Evolutionary conservation across 2,888 invertebrate species (phyloP), one percentile per base, ranked within the genome.

Genomic region (Pristionchus fissidentatus): DNA sequence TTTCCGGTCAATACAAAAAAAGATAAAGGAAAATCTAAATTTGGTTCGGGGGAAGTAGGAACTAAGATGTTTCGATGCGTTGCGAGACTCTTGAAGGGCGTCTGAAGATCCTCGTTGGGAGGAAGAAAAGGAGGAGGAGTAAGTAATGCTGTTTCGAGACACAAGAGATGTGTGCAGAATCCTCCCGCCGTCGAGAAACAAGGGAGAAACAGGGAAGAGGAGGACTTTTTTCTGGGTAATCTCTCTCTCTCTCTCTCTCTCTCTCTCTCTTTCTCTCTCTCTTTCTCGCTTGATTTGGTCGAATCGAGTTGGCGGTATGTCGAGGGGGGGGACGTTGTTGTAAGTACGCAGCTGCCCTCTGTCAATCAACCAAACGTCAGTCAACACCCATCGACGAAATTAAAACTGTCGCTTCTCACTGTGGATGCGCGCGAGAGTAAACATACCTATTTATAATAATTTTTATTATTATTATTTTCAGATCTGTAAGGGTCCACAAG

Each of bases 231-330:
- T 70, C 38, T 22, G 22, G 35, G 35, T 66, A 66, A 66, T 66
- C 70, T n/a, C 41, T 22, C 41, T 41, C 66, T 66, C 70, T 70
- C 38, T n/a, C n/a, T n/a, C n/a, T n/a, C n/a, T n/a, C n/a, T n/a
- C n/a, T n/a, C n/a, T n/a, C n/a, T n/a, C n/a, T n/a, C n/a, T n/a
- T n/a, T n/a, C n/a, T n/a, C n/a, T n/a, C n/a, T n/a, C n/a, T n/a
- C n/a, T n/a, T 66, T 70, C 70, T 70, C 70, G 70, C 70, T 70
- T 70, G 70, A 70, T 70, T 70, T 70, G 70, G 43, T 41, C 70
- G 70, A 70, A 70, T 70, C 70, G 43, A 70, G 70, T 70, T 70
- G 70, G 41, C n/a, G 70, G 43, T 41, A 10, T n/a, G 22, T 57
- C 57, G 22, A n/a, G 29, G 26, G n/a, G n/a, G n/a, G n/a, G n/a